These are phyloP conservation scores for Gasterosteus aculeatus DNA, from an alignment of 2,113 vertebrate genomes.

Conservation along the genomic window DNA sequence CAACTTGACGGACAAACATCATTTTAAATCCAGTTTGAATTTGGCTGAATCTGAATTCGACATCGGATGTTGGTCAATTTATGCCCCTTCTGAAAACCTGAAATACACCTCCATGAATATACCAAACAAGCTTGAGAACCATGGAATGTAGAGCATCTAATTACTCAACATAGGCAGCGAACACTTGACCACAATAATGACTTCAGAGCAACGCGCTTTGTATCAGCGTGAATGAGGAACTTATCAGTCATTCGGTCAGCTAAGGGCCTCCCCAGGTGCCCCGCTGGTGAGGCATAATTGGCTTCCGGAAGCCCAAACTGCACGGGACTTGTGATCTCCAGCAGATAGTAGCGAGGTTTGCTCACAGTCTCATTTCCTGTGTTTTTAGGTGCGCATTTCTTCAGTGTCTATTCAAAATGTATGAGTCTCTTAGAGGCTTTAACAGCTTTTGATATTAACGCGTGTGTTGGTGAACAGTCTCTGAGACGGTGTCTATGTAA, in stretches of 20 bases:
- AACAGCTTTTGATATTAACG: constrained; percentile 24
- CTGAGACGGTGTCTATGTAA: constrained; percentile 48
- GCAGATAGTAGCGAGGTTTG: constrained; percentile 34
- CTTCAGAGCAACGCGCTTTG: constrained; percentile 28
- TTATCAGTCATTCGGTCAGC: constrained; percentile 72
- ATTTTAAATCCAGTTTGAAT: neutral
- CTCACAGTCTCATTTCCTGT: constrained; percentile 9
- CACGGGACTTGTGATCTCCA: constrained; percentile 64
- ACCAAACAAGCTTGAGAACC: constrained; percentile 11
- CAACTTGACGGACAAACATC: neutral
- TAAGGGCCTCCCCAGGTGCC: constrained; percentile 61
- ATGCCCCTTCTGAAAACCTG: neutral
- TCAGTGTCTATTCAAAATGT: constrained; percentile 11
- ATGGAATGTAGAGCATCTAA: neutral
- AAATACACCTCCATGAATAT: neutral
- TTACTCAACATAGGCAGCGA: constrained; percentile 1
- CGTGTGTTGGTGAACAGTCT: neutral
- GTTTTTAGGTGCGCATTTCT: constrained; percentile 19
- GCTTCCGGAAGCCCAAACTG: constrained; percentile 66
- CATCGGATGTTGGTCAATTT: neutral
- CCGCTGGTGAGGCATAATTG: constrained; percentile 76
- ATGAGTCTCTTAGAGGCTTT: constrained; percentile 7
- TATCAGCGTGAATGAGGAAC: constrained; percentile 70
- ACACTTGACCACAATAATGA: constrained; percentile 8
- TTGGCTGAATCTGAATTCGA: neutral